Base-by-base conservation (phyloP, 2,888 invertebrate species). In the Papilio demoleus region DNA sequence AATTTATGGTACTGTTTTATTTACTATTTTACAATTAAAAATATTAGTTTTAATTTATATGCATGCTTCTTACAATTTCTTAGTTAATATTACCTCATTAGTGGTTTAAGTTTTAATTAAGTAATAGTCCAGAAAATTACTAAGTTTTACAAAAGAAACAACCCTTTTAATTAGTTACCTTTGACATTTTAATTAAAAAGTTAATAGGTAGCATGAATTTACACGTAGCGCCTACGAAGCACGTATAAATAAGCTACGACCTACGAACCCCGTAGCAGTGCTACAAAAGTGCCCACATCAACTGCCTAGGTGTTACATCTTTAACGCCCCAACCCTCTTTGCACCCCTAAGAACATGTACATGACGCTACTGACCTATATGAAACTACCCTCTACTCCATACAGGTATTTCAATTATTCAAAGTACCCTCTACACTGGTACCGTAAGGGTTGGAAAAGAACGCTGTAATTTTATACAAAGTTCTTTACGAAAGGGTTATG, bases 371-470 rank as follows among this genome's bases (percentile, higher is more conserved):
- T 88, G 88, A 89, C 88, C 88, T 88, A 88, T 76, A 85, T 86
- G 83, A 83, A 80, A 60, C 71, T 50, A 77, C 80, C 82, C 81
- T 71, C 53, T 75, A 74, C 81, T 71, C 84, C 87, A 79, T 77
- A 80, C 80, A 82, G 82, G 84, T 83, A 84, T 87, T 90, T 88
- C 87, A 88, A 90, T 91, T 90, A 91, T 90, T 90, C 85, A 90
- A 85, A 90, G 88, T 83, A 84, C 83, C 74, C 85, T 87, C 75
- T 74, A 77, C 59, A 40, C 50, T 24, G 24, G 61, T 59, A 1
- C 59, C 38, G 60, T 53, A 61, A 50, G 65, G 69, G 69, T 69
- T 64, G 59, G 40, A 50, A 64, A 60, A 12, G 68, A 64, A 50
- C 64, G 63, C 4, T 59, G 68, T 59, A 64, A 64, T 63, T 68